Conservation (phyloP, 92 coral and sea anemone species). For the Zoanthus sociatus region DNA sequence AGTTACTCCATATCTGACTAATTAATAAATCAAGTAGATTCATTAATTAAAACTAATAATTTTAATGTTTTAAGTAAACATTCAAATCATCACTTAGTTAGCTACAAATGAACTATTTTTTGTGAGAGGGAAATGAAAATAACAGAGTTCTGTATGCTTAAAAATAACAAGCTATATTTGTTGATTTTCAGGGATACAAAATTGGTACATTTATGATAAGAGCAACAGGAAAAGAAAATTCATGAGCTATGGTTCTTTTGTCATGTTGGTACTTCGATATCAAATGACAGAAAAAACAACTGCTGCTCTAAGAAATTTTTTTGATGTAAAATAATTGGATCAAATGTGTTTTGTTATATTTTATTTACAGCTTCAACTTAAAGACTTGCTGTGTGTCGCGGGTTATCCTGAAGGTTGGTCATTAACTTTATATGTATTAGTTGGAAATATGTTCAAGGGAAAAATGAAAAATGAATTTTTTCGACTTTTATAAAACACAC, state of each 20-base stretch:
- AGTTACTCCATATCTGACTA: background rate
- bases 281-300: slow-evolving; percentile 1
- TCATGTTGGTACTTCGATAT: slow-evolving; percentile 15
- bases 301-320: background rate
- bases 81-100: too few species aligned
- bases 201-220: background rate
- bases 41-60: too few species aligned
- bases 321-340: background rate
- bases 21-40: background rate
- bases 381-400: slow-evolving; percentile 91
- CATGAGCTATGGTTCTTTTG: slow-evolving; percentile 22
- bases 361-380: slow-evolving; percentile 84
- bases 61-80: too few species aligned
- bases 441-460: background rate
- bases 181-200: slow-evolving; percentile 3
- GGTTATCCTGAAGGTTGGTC: slow-evolving; percentile 96
- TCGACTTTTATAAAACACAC: too few species aligned
- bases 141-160: background rate
- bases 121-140: too few species aligned
- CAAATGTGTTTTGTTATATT: background rate
- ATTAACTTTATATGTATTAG: background rate
- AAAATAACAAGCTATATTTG: background rate
- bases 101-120: too few species aligned
- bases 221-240: slow-evolving; percentile 18
- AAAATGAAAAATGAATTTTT: too few species aligned